These are phyloP conservation scores for Drosophila eugracilis DNA, from an alignment of 1,140 invertebrate species.

Conservation along the genomic window DNA sequence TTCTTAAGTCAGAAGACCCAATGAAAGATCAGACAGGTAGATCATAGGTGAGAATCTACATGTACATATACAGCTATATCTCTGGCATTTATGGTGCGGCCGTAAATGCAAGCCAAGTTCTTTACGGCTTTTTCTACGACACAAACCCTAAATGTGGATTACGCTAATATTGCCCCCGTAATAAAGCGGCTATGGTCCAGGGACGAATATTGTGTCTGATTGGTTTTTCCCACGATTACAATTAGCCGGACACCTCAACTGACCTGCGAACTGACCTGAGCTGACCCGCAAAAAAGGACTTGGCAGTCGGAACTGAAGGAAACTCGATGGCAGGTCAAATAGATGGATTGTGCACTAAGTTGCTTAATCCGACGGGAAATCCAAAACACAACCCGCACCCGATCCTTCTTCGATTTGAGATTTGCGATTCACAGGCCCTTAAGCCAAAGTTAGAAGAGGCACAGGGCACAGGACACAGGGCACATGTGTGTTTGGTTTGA, in stretches of 20 bases:
- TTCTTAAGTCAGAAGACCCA: constrained; percentile 2
- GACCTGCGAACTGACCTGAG: constrained; percentile 12
- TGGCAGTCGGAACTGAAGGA: constrained; percentile 55
- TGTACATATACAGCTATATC: too few relatives aligned
- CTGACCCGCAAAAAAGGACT: constrained; percentile 5
- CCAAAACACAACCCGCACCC: constrained; percentile 72
- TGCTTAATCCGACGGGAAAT: constrained; percentile 82
- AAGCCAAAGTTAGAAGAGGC: constrained; percentile 56
- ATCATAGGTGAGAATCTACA: not conserved
- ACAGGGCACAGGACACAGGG: too few relatives aligned
- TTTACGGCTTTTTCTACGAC: constrained; percentile 53
- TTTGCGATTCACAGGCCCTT: too few relatives aligned
- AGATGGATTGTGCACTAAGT: constrained; percentile 72
- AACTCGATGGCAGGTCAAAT: constrained; percentile 22
- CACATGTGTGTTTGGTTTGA: constrained; percentile 60
- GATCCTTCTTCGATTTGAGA: constrained; percentile 18
- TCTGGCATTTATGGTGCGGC: constrained; percentile 17
- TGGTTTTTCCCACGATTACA: constrained; percentile 80
- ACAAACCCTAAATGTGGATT: constrained; percentile 66
- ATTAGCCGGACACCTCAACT: constrained; percentile 66
- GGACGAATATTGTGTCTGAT: constrained; percentile 72
- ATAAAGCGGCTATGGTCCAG: constrained; percentile 48
- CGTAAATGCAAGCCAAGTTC: constrained; percentile 71
- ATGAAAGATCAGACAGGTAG: constrained; percentile 14
- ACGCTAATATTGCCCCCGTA: constrained; percentile 73